A percentile compares a stretch with the other conserved stretches of the same genome.
Conservation (phyloP, 1,140 invertebrate genomes). For the Periplaneta americana region DNA sequence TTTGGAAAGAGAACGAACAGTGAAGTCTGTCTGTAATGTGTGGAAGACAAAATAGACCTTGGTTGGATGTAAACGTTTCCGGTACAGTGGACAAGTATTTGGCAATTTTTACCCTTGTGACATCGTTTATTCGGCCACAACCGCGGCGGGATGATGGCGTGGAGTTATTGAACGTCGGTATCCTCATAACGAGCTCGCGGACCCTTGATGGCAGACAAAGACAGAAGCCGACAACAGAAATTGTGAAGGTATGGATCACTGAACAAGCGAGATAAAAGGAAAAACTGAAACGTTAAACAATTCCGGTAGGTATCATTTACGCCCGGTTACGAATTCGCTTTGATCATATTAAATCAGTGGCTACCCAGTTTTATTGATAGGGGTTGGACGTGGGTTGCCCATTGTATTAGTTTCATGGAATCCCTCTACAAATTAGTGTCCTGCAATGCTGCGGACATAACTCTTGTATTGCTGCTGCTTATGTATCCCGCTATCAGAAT, state of each 20-base stretch:
- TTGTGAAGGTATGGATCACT: neutral
- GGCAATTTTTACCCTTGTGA: no score
- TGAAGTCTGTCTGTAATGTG: no score
- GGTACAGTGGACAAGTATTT: no score
- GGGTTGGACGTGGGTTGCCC: neutral
- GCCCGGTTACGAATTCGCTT: neutral
- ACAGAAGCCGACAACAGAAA: no score
- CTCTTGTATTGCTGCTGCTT: neutral
- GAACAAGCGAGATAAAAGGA: neutral
- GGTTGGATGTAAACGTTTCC: no score
- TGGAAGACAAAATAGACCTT: no score
- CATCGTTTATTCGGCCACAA: no score
- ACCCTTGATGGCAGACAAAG: neutral
- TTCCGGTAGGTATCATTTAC: neutral
- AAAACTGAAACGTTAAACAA: no score
- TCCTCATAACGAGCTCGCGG: neutral
- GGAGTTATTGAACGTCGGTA: neutral
- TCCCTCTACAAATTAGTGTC: neutral
- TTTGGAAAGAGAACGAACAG: no score
- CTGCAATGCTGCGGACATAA: neutral
- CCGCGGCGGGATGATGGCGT: no score
- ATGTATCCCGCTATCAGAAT: neutral
- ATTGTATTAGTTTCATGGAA: neutral
- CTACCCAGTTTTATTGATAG: neutral
- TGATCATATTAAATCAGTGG: neutral